A percentile compares a stretch with the other conserved stretches of the same genome.
Conservation (phyloP, 2,888 invertebrate genomes). For the Chymomyza amoena region DNA sequence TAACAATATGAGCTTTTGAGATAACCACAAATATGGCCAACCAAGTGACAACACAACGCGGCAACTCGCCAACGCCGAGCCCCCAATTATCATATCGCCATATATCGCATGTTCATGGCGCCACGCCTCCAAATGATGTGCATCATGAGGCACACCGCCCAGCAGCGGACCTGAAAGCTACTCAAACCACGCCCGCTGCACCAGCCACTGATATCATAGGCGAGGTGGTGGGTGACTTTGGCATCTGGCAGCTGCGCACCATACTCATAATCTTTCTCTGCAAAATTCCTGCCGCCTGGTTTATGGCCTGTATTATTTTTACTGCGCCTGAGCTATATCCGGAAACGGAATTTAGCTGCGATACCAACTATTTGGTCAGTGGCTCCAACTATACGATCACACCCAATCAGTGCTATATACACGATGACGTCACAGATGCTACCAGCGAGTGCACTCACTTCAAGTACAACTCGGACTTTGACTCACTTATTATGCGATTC, state of each 20-base stretch:
- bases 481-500: constrained; percentile 78
- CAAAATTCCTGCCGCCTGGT: constrained; percentile 80
- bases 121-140: background rate
- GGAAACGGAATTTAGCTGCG: constrained; percentile 67
- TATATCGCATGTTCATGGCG: constrained; percentile 14
- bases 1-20: constrained; percentile 12
- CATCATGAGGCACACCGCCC: background rate
- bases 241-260: constrained; percentile 78
- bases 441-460: constrained; percentile 64
- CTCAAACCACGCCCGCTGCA: background rate
- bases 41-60: constrained; percentile 22
- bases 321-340: constrained; percentile 78
- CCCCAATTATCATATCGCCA: constrained; percentile 52
- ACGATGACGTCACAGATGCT: constrained; percentile 29
- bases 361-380: constrained; percentile 36
- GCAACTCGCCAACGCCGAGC: constrained; percentile 38
- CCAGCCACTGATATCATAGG: constrained; percentile 67
- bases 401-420: constrained; percentile 68
- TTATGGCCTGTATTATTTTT: constrained; percentile 80
- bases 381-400: constrained; percentile 51
- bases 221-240: constrained; percentile 78
- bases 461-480: constrained; percentile 67
- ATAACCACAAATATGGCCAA: constrained; percentile 20
- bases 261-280: constrained; percentile 78
- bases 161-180: constrained; percentile 8